Evolutionary conservation across 2,797 vertebrate genomes (phyloP).

Genomic region (Psittacula echo): DNA sequence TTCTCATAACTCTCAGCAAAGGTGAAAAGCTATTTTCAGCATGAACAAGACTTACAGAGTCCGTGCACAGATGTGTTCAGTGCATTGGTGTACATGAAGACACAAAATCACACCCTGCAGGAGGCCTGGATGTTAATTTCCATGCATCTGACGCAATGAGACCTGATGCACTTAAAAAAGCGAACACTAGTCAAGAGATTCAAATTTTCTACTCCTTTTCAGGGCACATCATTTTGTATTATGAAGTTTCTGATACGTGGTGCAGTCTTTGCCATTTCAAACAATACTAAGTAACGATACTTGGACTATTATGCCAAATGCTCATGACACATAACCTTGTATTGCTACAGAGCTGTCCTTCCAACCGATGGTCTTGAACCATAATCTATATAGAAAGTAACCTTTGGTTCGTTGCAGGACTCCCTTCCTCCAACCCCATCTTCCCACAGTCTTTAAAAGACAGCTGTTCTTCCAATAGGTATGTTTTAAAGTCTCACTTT

Average conservation of each 20-base stretch:
- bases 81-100: background rate
- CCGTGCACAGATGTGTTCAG: background rate
- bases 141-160: background rate
- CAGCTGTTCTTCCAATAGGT: background rate
- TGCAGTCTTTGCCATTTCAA: background rate
- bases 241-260: background rate
- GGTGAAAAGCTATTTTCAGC: background rate
- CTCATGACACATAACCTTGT: background rate
- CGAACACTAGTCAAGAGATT: background rate
- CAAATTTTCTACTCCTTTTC: background rate
- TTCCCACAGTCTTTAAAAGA: background rate
- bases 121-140: background rate
- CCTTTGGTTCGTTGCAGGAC: background rate
- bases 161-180: background rate
- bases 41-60: background rate
- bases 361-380: background rate
- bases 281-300: background rate
- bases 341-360: background rate
- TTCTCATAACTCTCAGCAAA: background rate
- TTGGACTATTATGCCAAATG: background rate
- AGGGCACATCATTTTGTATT: background rate
- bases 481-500: background rate
- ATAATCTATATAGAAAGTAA: background rate
- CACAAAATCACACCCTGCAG: background rate
- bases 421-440: background rate